These are phyloP conservation scores for Melanchra persicariae DNA, from an alignment of 2,888 invertebrate genomes.

Conservation along the genomic window DNA sequence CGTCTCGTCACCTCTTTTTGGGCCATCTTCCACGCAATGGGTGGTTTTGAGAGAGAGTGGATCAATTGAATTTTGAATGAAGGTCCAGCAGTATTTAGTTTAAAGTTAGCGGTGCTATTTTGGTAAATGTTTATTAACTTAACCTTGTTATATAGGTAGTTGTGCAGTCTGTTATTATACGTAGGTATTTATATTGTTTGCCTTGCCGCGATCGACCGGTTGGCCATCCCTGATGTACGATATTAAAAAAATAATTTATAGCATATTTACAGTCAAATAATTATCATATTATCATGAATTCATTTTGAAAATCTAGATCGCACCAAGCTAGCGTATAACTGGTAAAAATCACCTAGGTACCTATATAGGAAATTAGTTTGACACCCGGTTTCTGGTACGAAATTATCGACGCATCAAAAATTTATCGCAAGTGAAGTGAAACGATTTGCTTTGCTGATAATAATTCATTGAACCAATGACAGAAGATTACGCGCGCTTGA, in stretches of 20 bases:
- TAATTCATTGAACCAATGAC: not conserved
- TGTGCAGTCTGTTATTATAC: no score
- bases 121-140: no score
- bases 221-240: no score
- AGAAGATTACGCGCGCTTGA: not conserved
- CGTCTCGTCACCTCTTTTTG: no score
- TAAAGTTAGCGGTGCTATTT: no score
- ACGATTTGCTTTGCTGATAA: not conserved
- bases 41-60: no score
- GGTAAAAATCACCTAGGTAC: constrained; percentile 3
- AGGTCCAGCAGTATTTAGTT: no score
- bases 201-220: no score
- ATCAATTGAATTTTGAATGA: no score
- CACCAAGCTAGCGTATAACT: constrained; percentile 53
- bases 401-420: not conserved
- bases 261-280: constrained; percentile 43
- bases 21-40: no score
- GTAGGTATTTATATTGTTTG: no score
- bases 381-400: not conserved
- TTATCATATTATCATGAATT: constrained; percentile 31
- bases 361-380: constrained; percentile 1
- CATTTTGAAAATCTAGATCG: constrained; percentile 45
- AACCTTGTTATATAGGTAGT: no score
- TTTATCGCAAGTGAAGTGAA: not conserved
- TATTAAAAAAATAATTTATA: constrained; percentile 34